Evolutionary conservation across 2,113 vertebrate species (phyloP).

Genomic region (Dicrurus megarhynchus): DNA sequence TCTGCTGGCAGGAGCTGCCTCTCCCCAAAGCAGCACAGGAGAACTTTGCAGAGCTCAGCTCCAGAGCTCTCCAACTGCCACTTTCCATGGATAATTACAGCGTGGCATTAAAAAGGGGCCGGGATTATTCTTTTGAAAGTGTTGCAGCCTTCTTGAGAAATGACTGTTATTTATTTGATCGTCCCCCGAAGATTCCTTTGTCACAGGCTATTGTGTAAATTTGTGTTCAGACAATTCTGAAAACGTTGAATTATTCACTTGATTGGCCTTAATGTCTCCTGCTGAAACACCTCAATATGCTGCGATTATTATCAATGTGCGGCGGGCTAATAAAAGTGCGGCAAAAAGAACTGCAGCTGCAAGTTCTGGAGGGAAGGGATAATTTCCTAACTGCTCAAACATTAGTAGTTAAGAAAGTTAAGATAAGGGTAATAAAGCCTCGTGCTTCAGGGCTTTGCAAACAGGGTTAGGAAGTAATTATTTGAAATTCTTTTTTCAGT

Average conservation of each 20-base stretch:
- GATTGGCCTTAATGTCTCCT: conserved; percentile 53
- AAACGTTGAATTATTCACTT: conserved; percentile 71
- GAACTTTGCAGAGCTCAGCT: not conserved
- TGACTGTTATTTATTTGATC: conserved; percentile 67
- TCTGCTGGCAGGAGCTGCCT: not conserved
- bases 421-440: conserved; percentile 65
- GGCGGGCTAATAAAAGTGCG: conserved; percentile 27
- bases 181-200: conserved; percentile 63
- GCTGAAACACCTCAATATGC: conserved; percentile 49
- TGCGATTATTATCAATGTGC: conserved; percentile 18
- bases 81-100: not conserved
- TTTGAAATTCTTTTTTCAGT: conserved; percentile 26
- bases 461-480: conserved; percentile 55
- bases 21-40: not conserved
- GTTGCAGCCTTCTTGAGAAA: conserved; percentile 55
- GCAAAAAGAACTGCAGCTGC: conserved; percentile 29
- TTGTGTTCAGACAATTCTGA: conserved; percentile 60
- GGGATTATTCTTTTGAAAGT: conserved; percentile 44
- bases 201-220: conserved; percentile 71
- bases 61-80: not conserved
- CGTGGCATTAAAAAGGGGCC: not conserved
- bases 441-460: conserved; percentile 44
- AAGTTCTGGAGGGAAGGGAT: not conserved
- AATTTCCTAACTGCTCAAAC: conserved; percentile 13
- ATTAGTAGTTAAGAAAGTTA: conserved; percentile 62